Evolutionary conservation across 2,888 invertebrate genomes (phyloP).

Genomic region (Platycheirus albimanus): DNA sequence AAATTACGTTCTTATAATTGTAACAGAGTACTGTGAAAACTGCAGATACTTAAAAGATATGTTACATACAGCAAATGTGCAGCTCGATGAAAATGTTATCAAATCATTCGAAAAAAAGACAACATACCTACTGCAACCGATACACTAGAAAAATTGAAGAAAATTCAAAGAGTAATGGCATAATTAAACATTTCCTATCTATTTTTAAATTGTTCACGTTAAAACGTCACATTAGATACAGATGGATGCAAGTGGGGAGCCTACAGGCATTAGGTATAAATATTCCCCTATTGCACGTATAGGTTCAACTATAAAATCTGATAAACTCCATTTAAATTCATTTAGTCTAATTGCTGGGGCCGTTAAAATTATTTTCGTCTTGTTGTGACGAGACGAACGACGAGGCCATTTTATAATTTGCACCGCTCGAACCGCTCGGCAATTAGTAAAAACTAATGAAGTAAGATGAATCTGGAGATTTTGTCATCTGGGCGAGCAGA

Average conservation of each 20-base stretch:
- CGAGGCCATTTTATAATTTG: conserved; percentile 32
- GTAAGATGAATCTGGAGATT: conserved; percentile 74
- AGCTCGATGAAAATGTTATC: no score
- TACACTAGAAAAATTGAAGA: background rate
- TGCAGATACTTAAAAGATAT: no score
- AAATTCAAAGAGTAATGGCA: conserved; percentile 40
- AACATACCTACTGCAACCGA: background rate
- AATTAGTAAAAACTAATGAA: conserved; percentile 75
- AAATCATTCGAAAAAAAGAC: no score
- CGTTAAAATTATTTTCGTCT: conserved; percentile 42
- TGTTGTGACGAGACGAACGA: conserved; percentile 20
- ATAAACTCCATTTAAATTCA: conserved; percentile 68
- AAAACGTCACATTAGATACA: conserved; percentile 61
- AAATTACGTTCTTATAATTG: no score
- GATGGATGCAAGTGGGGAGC: conserved; percentile 28
- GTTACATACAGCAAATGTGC: no score
- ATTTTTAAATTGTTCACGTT: conserved; percentile 42
- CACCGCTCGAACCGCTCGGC: conserved; percentile 61
- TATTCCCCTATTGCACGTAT: background rate
- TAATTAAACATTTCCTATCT: conserved; percentile 68
- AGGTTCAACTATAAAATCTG: conserved; percentile 7
- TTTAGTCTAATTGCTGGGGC: conserved; percentile 66
- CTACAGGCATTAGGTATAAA: background rate
- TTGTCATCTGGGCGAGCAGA: conserved; percentile 25
- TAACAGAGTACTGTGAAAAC: no score